Base-by-base conservation (phyloP, 2,888 invertebrate species). In the Gymnocheta viridis region DNA sequence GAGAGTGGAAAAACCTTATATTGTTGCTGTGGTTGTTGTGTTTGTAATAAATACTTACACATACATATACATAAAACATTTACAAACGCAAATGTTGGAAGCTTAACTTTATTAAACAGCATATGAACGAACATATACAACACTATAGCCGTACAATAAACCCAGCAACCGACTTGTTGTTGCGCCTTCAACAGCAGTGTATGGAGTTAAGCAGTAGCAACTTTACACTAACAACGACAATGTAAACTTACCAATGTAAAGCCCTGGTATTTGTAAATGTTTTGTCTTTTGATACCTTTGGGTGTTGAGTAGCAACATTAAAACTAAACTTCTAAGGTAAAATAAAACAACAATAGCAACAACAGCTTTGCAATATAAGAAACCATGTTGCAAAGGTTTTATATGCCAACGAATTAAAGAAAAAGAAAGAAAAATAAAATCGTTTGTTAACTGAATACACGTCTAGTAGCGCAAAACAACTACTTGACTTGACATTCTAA, bases 211-310 rank as follows among this genome's bases (percentile, higher is more conserved):
- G 76, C 76, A 74, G 70, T 64, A 76, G 76, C 76, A 70, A 56
- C 54, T 49, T 38, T 38, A 38, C 44, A 47, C 56, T 24, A 19
- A n/a, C 58, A 60, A 41, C 54, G 70, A 70, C 51, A 78, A 54
- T 22, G 47, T 64, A 67, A 69, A 64, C 35, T 24, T 54, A 67
- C 14, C 67, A 38, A 62, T 77, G 77, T 69, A 73, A 81, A 74
- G 69, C 67, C 41, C 77, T 69, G 24, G 62, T 49, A 84, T 84
- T 84, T 87, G 88, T 87, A 87, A 47, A 87, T 86, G 72, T 87
- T 87, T 62, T 88, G 86, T 87, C 87, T 87, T 87, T 79, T 82
- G 83, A 86, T 86, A 85, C 82, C 83, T 86, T 85, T 77, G 85
- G 85, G 86, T 86, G 86, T 85, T 85, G 79, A 84, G 66, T 79